phyloP scores from a whole-genome alignment of 2,797 vertebrate species.

The Rousettus madagascariensis region DNA sequence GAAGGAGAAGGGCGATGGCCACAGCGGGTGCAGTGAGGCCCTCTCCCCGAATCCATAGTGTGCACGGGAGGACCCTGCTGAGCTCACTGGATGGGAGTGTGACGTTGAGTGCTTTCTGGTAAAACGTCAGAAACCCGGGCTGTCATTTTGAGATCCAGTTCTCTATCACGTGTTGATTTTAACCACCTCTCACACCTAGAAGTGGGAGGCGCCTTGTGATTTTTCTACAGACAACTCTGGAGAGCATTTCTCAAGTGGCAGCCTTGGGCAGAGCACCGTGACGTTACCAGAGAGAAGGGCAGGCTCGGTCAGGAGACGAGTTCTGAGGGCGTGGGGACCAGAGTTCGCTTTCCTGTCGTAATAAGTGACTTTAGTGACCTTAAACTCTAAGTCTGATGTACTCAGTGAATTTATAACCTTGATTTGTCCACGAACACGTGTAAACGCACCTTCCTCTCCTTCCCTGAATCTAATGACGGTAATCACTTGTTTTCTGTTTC shows the following conservation, averaged over 20 bases:
- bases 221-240: neutral
- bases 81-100: neutral
- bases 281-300: neutral
- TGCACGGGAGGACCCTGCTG: neutral
- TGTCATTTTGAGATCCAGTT: neutral
- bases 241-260: neutral
- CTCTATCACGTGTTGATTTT: neutral
- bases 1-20: neutral
- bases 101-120: neutral
- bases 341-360: neutral
- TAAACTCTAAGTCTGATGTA: neutral
- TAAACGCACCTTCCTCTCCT: constrained; percentile 51
- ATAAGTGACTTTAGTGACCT: neutral
- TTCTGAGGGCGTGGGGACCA: neutral
- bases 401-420: constrained; percentile 44
- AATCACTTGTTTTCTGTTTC: constrained; percentile 75
- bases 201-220: neutral
- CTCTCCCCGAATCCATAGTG: fast-evolving
- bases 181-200: neutral
- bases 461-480: constrained; percentile 68
- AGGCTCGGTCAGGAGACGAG: neutral
- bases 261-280: neutral
- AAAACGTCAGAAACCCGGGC: neutral
- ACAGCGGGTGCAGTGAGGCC: neutral
- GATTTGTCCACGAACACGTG: constrained; percentile 1